These are phyloP conservation scores for Nibea coibor DNA, from an alignment of 2,113 vertebrate genomes.

Conservation along the genomic window DNA sequence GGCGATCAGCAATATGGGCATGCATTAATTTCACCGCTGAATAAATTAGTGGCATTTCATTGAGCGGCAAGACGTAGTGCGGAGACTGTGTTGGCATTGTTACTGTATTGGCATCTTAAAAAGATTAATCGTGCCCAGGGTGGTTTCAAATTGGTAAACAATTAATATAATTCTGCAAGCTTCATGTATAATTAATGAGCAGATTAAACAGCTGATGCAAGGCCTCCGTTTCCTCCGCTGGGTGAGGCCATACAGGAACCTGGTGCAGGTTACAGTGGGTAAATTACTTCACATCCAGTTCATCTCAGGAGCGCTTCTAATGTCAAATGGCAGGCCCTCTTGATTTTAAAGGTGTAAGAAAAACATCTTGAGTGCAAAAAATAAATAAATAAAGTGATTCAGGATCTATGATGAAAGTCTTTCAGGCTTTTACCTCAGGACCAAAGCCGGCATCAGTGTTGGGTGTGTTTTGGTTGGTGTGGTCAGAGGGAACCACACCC, in stretches of 20 bases:
- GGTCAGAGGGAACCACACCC: no score
- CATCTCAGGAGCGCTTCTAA: constrained; percentile 1
- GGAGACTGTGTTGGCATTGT: constrained; percentile 74
- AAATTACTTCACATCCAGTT: background rate
- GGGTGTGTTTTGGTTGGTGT: no score
- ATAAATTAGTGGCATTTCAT: constrained; percentile 82
- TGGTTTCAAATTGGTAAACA: constrained; percentile 82
- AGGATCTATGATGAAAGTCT: no score
- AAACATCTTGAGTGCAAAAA: no score
- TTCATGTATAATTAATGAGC: constrained; percentile 81
- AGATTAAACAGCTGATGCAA: constrained; percentile 73
- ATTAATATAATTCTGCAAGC: constrained; percentile 80
- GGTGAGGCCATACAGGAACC: background rate
- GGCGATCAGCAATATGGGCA: constrained; percentile 75
- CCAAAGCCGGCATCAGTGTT: no score
- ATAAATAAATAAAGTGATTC: no score
- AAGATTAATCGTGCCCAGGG: constrained; percentile 80
- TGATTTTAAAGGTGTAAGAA: no score
- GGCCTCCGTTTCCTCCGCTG: constrained; percentile 17
- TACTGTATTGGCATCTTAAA: constrained; percentile 80
- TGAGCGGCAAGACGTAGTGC: constrained; percentile 70
- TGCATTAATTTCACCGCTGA: constrained; percentile 74
- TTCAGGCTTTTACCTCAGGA: no score
- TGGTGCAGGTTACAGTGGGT: constrained; percentile 11
- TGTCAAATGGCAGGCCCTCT: no score